phyloP scores from a whole-genome alignment of 2,797 vertebrate genomes.

The Acrossocheilus wenchowensis region DNA sequence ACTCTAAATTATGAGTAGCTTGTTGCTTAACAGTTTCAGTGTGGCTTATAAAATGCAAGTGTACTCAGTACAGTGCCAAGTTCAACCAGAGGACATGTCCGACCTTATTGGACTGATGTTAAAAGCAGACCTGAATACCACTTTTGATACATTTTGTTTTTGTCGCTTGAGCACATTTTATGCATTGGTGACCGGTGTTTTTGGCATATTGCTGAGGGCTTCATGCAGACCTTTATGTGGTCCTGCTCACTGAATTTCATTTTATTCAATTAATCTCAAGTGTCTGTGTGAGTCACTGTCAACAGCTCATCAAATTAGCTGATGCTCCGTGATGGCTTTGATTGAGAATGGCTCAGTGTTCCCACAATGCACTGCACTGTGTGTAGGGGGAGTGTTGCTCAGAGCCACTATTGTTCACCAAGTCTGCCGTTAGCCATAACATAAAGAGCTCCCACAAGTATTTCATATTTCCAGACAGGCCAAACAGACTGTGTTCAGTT shows the following conservation, averaged over 20 bases:
- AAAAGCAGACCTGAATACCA: neutral
- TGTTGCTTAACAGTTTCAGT: neutral
- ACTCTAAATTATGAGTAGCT: neutral
- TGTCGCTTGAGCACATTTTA: neutral
- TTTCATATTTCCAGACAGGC: constrained; percentile 34
- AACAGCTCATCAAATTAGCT: constrained; percentile 33
- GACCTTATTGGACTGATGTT: neutral
- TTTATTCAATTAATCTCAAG: constrained; percentile 34
- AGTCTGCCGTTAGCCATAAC: constrained; percentile 38
- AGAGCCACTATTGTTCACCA: constrained; percentile 34
- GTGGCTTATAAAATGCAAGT: neutral
- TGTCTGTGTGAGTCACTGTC: constrained; percentile 24
- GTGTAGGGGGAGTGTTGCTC: neutral
- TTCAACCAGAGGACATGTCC: neutral
- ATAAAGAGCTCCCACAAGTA: constrained; percentile 35
- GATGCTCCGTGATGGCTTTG: constrained; percentile 25
- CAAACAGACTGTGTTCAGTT: constrained; percentile 28
- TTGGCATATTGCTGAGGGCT: constrained; percentile 16
- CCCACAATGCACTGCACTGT: constrained; percentile 37
- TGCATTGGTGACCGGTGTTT: neutral
- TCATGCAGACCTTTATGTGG: constrained; percentile 48
- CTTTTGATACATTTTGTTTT: neutral
- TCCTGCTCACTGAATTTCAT: constrained; percentile 27
- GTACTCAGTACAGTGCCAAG: neutral
- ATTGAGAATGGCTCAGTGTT: constrained; percentile 12